phyloP scores from a whole-genome alignment of 2,888 invertebrate genomes.

The Heliconius hortense region DNA sequence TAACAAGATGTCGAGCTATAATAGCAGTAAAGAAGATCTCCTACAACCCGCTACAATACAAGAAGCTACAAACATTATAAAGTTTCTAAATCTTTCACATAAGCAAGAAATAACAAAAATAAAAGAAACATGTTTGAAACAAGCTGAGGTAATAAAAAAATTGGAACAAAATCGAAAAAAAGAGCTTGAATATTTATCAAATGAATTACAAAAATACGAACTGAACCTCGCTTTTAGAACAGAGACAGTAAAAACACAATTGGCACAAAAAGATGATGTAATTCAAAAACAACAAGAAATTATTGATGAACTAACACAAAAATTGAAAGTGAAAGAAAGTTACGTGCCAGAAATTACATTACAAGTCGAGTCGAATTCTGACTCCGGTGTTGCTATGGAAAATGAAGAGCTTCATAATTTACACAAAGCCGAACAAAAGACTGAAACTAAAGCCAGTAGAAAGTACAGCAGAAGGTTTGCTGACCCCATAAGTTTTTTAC shows the following conservation, averaged over 20 bases:
- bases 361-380: constrained; percentile 73
- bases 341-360: constrained; percentile 64
- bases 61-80: constrained; percentile 75
- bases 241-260: constrained; percentile 67
- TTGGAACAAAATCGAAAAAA: constrained; percentile 71
- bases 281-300: constrained; percentile 66
- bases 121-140: constrained; percentile 66
- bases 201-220: constrained; percentile 75
- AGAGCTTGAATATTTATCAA: constrained; percentile 73
- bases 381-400: constrained; percentile 74
- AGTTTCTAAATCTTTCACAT: constrained; percentile 73
- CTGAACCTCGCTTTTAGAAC: constrained; percentile 68
- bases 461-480: constrained; percentile 74
- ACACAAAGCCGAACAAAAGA: constrained; percentile 57
- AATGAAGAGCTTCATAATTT: constrained; percentile 58
- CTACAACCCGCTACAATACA: constrained; percentile 70
- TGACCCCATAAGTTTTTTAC: constrained; percentile 73
- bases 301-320: constrained; percentile 66
- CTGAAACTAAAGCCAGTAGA: constrained; percentile 63
- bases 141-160: constrained; percentile 69
- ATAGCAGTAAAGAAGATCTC: constrained; percentile 58
- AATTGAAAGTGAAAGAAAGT: constrained; percentile 57
- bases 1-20: constrained; percentile 51
- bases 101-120: constrained; percentile 71
- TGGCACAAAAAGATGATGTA: constrained; percentile 69